Conservation (phyloP, 2,797 vertebrate species). For the Mus minutoides region DNA sequence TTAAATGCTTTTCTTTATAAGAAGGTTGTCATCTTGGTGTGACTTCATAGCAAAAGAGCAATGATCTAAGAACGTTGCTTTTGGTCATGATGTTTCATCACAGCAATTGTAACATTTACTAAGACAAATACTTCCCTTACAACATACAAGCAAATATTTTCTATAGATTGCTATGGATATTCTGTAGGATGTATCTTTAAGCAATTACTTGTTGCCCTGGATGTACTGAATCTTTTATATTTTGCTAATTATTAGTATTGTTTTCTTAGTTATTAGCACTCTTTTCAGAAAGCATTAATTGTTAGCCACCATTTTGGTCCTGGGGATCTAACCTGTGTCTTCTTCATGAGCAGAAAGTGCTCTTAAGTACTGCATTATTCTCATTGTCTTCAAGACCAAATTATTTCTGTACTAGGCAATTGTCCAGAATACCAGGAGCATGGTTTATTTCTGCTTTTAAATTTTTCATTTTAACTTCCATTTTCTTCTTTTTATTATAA, state of each 20-base stretch:
- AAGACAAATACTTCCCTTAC: not conserved
- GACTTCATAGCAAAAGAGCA: not conserved
- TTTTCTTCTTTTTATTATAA: slow-evolving; percentile 24
- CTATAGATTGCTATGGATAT: not conserved
- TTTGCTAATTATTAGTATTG: not conserved
- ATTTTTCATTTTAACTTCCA: slow-evolving; percentile 17
- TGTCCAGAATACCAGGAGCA: not conserved
- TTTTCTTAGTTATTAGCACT: not conserved
- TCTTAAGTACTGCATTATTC: no score
- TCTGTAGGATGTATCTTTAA: not conserved
- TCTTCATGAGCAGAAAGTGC: not conserved
- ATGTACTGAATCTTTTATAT: not conserved
- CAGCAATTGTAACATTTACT: not conserved
- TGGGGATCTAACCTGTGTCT: no score
- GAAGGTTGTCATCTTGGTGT: not conserved
- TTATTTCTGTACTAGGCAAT: not conserved
- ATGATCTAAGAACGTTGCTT: not conserved
- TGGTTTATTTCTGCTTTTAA: not conserved
- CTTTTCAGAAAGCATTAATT: not conserved
- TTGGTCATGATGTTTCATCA: not conserved
- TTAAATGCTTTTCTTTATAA: not conserved
- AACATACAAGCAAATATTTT: not conserved
- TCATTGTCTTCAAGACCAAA: not conserved
- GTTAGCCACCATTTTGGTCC: not conserved
- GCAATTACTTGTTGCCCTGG: not conserved